phyloP scores from a whole-genome alignment of 2,113 vertebrate genomes.

The Platichthys flesus region DNA sequence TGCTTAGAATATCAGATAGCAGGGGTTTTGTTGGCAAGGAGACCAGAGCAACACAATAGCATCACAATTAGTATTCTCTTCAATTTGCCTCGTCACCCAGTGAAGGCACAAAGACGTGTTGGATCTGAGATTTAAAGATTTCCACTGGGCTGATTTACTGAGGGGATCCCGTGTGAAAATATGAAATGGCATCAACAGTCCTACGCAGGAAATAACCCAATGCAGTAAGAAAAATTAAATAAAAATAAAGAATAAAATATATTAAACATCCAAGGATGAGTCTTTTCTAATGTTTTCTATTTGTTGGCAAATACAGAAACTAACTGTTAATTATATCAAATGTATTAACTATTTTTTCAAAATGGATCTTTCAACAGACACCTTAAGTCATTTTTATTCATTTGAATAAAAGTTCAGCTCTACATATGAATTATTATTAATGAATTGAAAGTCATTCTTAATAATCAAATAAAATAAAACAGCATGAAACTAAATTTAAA shows the following conservation, averaged over 20 bases:
- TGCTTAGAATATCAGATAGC: background rate
- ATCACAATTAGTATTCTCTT: constrained; percentile 35
- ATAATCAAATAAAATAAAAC: too few relatives aligned
- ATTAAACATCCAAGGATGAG: background rate
- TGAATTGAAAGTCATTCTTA: too few relatives aligned
- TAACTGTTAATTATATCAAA: too few relatives aligned
- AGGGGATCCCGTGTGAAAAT: constrained; percentile 26
- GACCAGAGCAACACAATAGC: constrained; percentile 2
- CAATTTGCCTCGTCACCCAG: constrained; percentile 12
- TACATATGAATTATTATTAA: too few relatives aligned
- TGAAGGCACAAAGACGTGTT: background rate
- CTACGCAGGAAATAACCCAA: background rate
- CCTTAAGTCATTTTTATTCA: too few relatives aligned
- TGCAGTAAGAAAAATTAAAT: background rate
- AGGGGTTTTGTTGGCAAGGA: constrained; percentile 4
- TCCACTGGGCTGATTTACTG: constrained; percentile 3
- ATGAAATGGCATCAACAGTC: background rate
- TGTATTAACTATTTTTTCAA: too few relatives aligned
- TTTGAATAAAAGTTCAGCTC: too few relatives aligned
- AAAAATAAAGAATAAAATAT: background rate
- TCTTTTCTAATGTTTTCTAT: background rate
- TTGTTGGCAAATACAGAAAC: too few relatives aligned
- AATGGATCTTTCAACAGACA: too few relatives aligned
- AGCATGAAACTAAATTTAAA: too few relatives aligned
- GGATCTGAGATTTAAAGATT: background rate